Evolutionary conservation across 1,140 invertebrate genomes (phyloP), one percentile per base, ranked within the genome.

Genomic region (Drosophila erecta): DNA sequence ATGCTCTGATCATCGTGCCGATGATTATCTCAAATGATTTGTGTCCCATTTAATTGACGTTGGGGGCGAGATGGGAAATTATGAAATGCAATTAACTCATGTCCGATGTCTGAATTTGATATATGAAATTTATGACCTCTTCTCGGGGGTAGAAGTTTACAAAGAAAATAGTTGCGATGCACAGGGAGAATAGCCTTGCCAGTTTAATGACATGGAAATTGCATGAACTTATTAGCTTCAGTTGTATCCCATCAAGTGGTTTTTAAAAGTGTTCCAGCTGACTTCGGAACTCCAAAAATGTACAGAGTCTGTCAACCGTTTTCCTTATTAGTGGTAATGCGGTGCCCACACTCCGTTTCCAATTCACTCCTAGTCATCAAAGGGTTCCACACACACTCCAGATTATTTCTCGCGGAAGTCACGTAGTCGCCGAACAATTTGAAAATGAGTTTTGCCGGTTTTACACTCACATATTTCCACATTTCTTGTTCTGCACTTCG

Each of bases 361-460:
- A 56, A n/a, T 70, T 51, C 64, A 70, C 43, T 70, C 24, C 50
- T 70, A 47, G 65, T 7, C 66, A 70, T 70, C 66, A 70, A 70
- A 70, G 66, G 66, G 43, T 57, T 64, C 53, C 57, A 46, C 50
- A 65, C 62, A 41, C 43, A 61, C 71, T 85, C 74, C 61, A 71
- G 71, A 73, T 77, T 75, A 75, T 89, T 84, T 84, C 77, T 73
- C 76, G 85, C 84, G 84, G 84, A 89, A 89, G 84, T 89, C 84
- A 89, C 84, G 84, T 89, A 89, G 76, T 62, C 64, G 80, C 41
- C 51, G 79, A 81, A 77, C 76, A 84, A 89, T 89, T 89, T 89
- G 85, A 89, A 89, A 89, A 89, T 89, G 79, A 89, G 84, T 89
- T 89, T 89, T 89, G 84, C 80, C 79, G 84, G 79, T 87, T 85